Evolutionary conservation across 2,797 vertebrate genomes (phyloP), one percentile per base, ranked within the genome.

Genomic region (Parauchenoglanis ngamensis): DNA sequence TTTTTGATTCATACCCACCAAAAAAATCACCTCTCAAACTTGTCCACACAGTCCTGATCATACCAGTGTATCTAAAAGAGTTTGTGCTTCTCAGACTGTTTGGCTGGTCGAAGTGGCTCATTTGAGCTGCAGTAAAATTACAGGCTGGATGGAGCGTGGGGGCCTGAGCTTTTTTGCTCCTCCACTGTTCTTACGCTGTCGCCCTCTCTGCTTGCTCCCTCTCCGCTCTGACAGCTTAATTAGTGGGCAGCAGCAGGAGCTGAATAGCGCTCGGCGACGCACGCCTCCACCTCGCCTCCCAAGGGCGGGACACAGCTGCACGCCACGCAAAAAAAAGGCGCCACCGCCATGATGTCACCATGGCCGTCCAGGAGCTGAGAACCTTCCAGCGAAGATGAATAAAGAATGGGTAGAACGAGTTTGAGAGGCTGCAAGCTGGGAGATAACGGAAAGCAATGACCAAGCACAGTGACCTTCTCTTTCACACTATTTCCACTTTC

Each of bases 261-360:
- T 96, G 96, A 96, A 97, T 93, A 93, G 93, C 91, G 88, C 92
- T 94, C 92, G 72, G 65, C 65, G 87, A 72, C 91, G 93, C 91
- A 88, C 91, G 95, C 95, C 95, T 96, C 97, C 96, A 96, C 96
- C 96, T 96, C 94, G 95, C 95, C 95, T 96, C 95, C 89, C 90
- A 68, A 93, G 88, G 70, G 90, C 92, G 54, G 88, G 93, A 93
- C 77, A 84, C 96, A 97, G 97, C 96, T 97, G 97, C 83, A 86
- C 40, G 57, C 52, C 75, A 84, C 81, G 77, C 49, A 40, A 78
- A 67, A 67, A 78, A 85, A 85, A 49, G 7, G 46, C 61, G 90
- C 89, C 46, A 72, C 88, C 44, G 56, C 2, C 73, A 31, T 88
- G 82, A 90, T 88, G 88, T 90, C 88, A 90, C 73, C 84, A 15